Evolutionary conservation across 2,113 vertebrate genomes (phyloP), one percentile per base, ranked within the genome.

Genomic region (Elachura formosa): DNA sequence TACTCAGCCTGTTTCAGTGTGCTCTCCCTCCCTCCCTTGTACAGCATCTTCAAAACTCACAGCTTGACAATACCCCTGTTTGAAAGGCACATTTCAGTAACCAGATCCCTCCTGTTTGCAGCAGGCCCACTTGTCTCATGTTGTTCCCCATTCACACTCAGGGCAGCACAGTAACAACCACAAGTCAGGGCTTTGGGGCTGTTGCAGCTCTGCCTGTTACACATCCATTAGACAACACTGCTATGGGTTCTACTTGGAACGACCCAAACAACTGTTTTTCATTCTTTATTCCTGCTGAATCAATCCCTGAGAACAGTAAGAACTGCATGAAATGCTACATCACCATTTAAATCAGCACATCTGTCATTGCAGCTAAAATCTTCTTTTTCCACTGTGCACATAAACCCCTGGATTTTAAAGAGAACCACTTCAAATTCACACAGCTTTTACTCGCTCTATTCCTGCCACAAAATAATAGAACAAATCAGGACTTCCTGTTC

Each of bases 1-100:
- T 84, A 66, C 80, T 80, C 59, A 64, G 73, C 22, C 68, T 87
- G 77, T 73, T 96, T 90, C 64, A 90, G 87, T 34, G 43, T 40
- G 41, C 33, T 51, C 67, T 74, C 59, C 46, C 54, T 54, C 66
- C 59, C 81, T 73, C 54, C 28, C 69, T 64, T 89, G 56, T 41
- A 63, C 79, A 87, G 46, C 55, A 43, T 11, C 43, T 78, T 92
- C 66, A 80, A 63, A 92, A 93, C 61, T 89, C 87, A 58, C 48
- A 87, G 63, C 74, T 62, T 83, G 80, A 55, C 84, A 90, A 81
- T 40, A 75, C 18, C 40, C 26, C 9, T 7, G 52, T 54, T 63
- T 89, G 58, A 90, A 90, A 85, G 73, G 52, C 43, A n/a, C 2
- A 24, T 49, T 59, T 24, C 61, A 78, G 11, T 17, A 62, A 45